These are phyloP conservation scores for Passer montanus DNA, from an alignment of 2,113 vertebrate species.

Conservation along the genomic window DNA sequence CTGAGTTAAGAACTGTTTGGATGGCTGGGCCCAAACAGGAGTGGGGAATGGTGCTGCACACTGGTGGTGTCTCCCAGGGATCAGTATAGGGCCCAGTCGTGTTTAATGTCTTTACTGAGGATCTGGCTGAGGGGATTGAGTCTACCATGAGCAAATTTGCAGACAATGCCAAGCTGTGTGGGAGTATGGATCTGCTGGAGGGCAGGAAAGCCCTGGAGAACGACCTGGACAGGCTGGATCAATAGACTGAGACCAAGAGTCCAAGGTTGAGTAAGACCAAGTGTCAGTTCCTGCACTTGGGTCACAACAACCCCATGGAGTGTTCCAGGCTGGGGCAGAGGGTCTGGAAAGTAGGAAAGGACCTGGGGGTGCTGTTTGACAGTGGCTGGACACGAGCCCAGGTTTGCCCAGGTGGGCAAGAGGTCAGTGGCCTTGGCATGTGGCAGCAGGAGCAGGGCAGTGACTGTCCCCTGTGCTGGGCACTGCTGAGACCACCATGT, in stretches of 20 bases:
- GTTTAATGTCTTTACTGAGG: background rate
- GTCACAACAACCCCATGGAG: background rate
- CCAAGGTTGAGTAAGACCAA: background rate
- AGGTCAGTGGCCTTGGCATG: background rate
- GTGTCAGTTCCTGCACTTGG: background rate
- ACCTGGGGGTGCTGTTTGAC: background rate
- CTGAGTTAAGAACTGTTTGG: background rate
- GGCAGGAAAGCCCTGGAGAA: background rate
- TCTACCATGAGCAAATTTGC: background rate
- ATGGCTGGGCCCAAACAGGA: background rate
- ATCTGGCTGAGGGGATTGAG: background rate
- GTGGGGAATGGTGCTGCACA: background rate
- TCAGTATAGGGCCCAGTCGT: background rate
- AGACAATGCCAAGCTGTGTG: accelerated
- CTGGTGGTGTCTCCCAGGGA: background rate
- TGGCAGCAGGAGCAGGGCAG: background rate
- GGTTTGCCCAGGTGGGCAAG: background rate
- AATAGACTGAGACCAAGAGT: background rate
- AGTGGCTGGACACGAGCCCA: accelerated
- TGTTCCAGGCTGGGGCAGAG: background rate
- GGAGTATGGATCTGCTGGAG: background rate
- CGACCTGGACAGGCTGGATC: background rate
- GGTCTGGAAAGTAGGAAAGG: background rate
- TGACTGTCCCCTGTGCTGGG: background rate
- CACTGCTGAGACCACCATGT: background rate